Evolutionary conservation across 2,888 invertebrate species (phyloP), one percentile per base, ranked within the genome.

Genomic region (Didymodactylos carnosus): DNA sequence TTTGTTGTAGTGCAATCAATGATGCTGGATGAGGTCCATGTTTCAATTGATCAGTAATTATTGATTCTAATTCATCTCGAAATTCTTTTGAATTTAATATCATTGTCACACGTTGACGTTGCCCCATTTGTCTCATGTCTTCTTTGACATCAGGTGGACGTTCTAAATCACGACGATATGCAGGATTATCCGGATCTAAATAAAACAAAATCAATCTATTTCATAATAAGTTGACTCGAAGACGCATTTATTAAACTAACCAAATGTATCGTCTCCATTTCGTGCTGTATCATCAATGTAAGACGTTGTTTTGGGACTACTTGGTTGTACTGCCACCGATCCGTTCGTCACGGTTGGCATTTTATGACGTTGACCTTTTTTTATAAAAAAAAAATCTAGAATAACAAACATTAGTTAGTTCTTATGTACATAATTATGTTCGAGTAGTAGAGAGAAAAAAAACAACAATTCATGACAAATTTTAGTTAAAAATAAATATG

Each of bases 21-120:
- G 81, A 82, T 71, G 84, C 83, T 19, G 84, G 83, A 73, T 82
- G 80, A 62, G 82, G 81, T 19, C 85, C 85, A 70, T 92, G 76
- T 51, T 78, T 77, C 53, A 83, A 76, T 77, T 77, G 76, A 43
- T 81, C 84, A 75, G 94, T 92, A 78, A 97, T 90, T 79, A 97
- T 94, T 71, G 94, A 88, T 86, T 98, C 98, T 81, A 98, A 83
- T 85, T 98, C 97, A 84, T 94, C 94, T 77, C 94, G 89, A 86
- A 98, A 98, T 80, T 95, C 87, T 84, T 91, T 89, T 78, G 83
- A 82, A 78, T 81, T 81, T 69, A 83, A 79, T 76, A 83, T 80
- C 83, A 92, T 89, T 80, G 94, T 94, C 46, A 99, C 98, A 77
- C 98, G 89, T 86, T 94, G 94, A 81, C 98, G 88, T 73, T 95